These are phyloP conservation scores for Eretmochelys imbricata DNA, from an alignment of 2,113 vertebrate species.

Conservation along the genomic window DNA sequence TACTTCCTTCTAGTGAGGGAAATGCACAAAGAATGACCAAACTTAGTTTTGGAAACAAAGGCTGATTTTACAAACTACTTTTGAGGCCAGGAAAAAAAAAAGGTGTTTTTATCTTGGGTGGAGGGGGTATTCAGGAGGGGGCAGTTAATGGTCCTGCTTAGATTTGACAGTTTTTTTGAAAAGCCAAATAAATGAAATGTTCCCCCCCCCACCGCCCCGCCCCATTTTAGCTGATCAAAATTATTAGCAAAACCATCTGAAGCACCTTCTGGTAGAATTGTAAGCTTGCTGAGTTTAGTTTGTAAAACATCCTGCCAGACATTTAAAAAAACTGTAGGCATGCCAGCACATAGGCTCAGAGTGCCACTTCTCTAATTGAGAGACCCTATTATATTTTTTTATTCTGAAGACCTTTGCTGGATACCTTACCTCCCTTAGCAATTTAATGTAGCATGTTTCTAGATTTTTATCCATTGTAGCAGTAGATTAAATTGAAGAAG, in stretches of 20 bases:
- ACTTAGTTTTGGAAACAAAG: conserved; percentile 12
- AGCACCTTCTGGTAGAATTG: conserved; percentile 82
- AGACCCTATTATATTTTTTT: conserved; percentile 46
- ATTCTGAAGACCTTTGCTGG: conserved; percentile 33
- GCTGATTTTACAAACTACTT: not conserved
- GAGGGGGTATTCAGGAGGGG: not conserved
- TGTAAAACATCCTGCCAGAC: conserved; percentile 80
- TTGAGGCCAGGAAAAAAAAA: not conserved
- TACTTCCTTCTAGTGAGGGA: conserved; percentile 45
- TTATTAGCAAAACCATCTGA: conserved; percentile 84
- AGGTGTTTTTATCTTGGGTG: conserved; percentile 24
- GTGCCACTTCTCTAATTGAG: conserved; percentile 52
- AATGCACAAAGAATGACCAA: not conserved
- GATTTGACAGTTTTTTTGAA: conserved; percentile 76
- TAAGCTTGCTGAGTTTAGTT: conserved; percentile 81
- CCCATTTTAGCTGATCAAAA: conserved; percentile 78
- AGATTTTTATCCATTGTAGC: not conserved
- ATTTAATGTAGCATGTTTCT: not conserved
- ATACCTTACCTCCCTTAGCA: not conserved
- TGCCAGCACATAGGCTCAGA: conserved; percentile 72
- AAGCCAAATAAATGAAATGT: conserved; percentile 74
- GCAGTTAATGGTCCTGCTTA: conserved; percentile 66
- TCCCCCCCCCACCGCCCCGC: conserved; percentile 4
- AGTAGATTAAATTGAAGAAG: conserved; percentile 33
- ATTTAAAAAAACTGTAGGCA: conserved; percentile 62